phyloP scores from a whole-genome alignment of 2,113 vertebrate genomes.

The Azemiops feae region DNA sequence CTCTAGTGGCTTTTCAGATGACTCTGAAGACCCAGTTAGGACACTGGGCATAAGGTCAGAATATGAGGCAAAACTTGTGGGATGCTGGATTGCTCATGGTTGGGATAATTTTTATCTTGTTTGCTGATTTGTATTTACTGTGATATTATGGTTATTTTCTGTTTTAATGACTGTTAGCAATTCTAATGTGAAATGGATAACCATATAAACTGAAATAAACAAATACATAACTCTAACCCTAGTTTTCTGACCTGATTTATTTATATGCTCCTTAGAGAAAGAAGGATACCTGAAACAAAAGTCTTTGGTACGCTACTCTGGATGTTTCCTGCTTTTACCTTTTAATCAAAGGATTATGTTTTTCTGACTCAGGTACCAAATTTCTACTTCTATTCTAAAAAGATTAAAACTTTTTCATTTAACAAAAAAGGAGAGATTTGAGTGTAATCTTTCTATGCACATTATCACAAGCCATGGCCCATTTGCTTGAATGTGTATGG shows the following conservation, averaged over 20 bases:
- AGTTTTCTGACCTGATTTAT: neutral
- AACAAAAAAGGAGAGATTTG: neutral
- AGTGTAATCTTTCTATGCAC: neutral
- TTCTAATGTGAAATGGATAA: neutral
- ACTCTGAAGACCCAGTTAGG: neutral
- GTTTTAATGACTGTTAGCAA: neutral
- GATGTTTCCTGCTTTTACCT: neutral
- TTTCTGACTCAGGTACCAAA: neutral
- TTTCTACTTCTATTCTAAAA: neutral
- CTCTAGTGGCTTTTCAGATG: neutral
- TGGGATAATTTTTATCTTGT: neutral
- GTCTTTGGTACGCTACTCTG: neutral
- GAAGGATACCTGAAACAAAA: neutral
- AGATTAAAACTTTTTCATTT: neutral
- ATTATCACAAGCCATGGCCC: neutral
- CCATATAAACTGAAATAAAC: neutral
- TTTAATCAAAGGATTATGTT: neutral
- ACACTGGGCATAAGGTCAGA: neutral
- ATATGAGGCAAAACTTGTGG: neutral
- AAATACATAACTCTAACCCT: neutral
- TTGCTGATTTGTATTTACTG: neutral
- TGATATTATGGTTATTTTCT: neutral
- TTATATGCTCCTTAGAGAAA: neutral
- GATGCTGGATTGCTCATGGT: neutral
- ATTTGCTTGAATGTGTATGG: neutral